These are phyloP conservation scores for Tridacna gigas DNA, from an alignment of 2,888 invertebrate genomes.

Conservation along the genomic window DNA sequence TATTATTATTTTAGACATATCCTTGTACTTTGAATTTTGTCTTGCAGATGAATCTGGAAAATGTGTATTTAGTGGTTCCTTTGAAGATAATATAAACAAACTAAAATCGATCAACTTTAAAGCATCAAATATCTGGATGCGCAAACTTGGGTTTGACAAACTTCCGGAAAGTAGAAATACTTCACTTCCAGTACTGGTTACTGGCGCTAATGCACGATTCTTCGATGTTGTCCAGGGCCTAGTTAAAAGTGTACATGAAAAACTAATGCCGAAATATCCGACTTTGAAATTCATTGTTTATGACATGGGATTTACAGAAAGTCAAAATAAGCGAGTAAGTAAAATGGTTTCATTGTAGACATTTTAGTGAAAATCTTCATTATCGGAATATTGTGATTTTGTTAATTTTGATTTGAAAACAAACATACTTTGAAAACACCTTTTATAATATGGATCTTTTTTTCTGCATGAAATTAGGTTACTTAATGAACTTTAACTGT, in stretches of 20 bases:
- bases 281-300: conserved; percentile 38
- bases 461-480: too few relatives aligned
- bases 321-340: conserved; percentile 25
- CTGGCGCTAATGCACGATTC: conserved; percentile 13
- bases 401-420: too few relatives aligned
- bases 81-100: conserved; percentile 4
- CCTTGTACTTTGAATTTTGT: too few relatives aligned
- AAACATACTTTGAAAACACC: too few relatives aligned
- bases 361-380: too few relatives aligned
- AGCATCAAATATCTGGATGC: neutral
- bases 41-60: neutral
- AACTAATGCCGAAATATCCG: conserved; percentile 27
- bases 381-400: too few relatives aligned
- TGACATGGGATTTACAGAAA: conserved; percentile 27
- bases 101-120: conserved; percentile 7
- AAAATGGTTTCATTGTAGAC: neutral
- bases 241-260: conserved; percentile 32
- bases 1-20: too few relatives aligned
- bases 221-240: conserved; percentile 40
- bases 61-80: neutral
- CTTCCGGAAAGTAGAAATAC: neutral
- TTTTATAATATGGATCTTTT: too few relatives aligned
- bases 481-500: too few relatives aligned
- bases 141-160: conserved; percentile 4
- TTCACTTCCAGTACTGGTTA: conserved; percentile 4